Base-by-base conservation (phyloP, 2,113 vertebrate species). In the Hemibagrus wyckioides region DNA sequence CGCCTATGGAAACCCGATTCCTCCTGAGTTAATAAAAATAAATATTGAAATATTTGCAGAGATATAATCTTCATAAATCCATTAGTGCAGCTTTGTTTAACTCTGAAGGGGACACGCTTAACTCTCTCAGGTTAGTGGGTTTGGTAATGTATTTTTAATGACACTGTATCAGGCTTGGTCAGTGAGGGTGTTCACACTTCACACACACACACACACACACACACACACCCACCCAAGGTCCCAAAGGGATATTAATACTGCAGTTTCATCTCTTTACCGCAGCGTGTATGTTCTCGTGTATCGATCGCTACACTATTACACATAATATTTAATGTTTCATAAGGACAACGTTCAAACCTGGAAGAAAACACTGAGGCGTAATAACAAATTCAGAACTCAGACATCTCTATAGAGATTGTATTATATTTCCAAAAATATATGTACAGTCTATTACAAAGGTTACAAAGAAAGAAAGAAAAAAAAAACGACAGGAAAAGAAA, bases 401-500 rank as follows among this genome's bases (percentile, higher is more conserved):
- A 90, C 85, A 56, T 90, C 93, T 94, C 93, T 94, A 91, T 94
- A 94, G 96, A 97, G 97, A 96, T 97, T 96, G 96, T 96, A 96
- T 97, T 98, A 97, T 98, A 99, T 97, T 99, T 99, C 96, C 97
- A 99, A 99, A 99, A 99, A 99, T 99, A 99, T 99, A 99, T 99
- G 97, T 99, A 99, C 98, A 99, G 98, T 99, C 98, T 99, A 98
- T 98, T 99, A 99, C 98, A 99, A 99, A 99, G 97, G 96, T 99
- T 98, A 99, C 97, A 99, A 99, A 98, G 97, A 28, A 86, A 99
- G 96, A 98, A 99, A 48, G 75, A 56, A 97, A 96, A 54, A 10
- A 69, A 80, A 98, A 96, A 98, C 97, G 97, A 92, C 95, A 97
- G 19, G 69, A 76, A 52, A 97, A 96, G 30, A 84, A 84, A n/a